Percentiles rank a stretch among this genome's conserved stretches.
phyloP scores from a whole-genome alignment of 1,140 invertebrate species.

The Aphaenogaster floridana region DNA sequence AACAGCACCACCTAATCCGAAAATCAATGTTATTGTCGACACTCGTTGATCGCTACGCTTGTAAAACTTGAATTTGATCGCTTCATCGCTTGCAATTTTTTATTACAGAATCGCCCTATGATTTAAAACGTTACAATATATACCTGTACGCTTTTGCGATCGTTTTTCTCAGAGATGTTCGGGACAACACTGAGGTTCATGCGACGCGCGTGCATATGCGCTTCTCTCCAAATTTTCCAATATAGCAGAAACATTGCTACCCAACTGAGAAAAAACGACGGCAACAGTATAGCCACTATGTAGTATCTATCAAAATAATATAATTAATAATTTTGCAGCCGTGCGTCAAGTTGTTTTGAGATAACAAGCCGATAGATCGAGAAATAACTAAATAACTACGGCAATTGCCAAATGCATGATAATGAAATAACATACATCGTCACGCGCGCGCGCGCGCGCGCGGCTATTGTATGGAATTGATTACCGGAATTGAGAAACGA shows the following conservation, averaged over 20 bases:
- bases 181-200: conserved; percentile 90
- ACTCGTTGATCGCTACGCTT: background rate
- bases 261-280: conserved; percentile 91
- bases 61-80: background rate
- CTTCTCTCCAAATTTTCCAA: conserved; percentile 91
- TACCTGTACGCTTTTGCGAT: conserved; percentile 47
- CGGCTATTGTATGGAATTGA: background rate
- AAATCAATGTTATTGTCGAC: background rate
- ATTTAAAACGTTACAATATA: background rate
- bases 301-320: conserved; percentile 24
- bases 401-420: background rate
- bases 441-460: background rate
- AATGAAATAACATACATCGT: background rate
- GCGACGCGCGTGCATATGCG: conserved; percentile 89
- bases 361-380: background rate
- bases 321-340: background rate
- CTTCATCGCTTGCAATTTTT: background rate
- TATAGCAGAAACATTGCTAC: conserved; percentile 91
- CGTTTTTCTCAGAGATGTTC: conserved; percentile 21
- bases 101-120: background rate
- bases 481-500: background rate
- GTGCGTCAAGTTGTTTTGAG: background rate
- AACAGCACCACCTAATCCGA: conserved; percentile 35
- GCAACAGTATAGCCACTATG: conserved; percentile 87
- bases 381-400: background rate